A percentile compares a stretch with the other conserved stretches of the same genome.
These are phyloP conservation scores for Dinoponera quadriceps DNA, from an alignment of 1,140 invertebrate species.

Conservation along the genomic window DNA sequence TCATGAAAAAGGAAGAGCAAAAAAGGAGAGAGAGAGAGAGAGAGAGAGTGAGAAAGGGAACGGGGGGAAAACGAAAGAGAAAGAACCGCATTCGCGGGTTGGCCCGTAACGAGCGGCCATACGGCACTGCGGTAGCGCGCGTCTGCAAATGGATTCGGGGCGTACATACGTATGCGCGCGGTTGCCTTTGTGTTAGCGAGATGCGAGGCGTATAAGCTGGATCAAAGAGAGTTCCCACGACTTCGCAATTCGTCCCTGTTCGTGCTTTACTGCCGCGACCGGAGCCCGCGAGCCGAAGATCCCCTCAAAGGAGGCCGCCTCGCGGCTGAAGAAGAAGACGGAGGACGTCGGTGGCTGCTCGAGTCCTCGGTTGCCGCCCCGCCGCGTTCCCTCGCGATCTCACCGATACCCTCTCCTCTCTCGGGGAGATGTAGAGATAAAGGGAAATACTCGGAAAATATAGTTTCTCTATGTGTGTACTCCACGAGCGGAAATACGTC, in stretches of 20 bases:
- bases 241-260: conserved; percentile 53
- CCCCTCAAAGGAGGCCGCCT: conserved; percentile 57
- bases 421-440: conserved; percentile 29
- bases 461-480: conserved; percentile 55
- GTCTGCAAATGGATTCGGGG: conserved; percentile 61
- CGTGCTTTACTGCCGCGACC: conserved; percentile 44
- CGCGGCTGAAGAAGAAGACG: background rate
- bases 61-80: no score
- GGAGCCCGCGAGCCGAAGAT: conserved; percentile 28
- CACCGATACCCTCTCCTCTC: conserved; percentile 12
- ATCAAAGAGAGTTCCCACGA: conserved; percentile 53
- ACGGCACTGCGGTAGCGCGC: conserved; percentile 28
- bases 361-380: background rate
- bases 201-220: conserved; percentile 46
- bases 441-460: conserved; percentile 60
- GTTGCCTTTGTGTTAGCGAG: conserved; percentile 52
- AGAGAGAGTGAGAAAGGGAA: no score
- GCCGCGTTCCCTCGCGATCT: background rate
- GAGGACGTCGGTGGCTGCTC: conserved; percentile 1
- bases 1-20: conserved; percentile 8
- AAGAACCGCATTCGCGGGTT: background rate
- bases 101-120: conserved; percentile 14
- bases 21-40: no score
- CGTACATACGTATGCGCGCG: conserved; percentile 54
- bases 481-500: conserved; percentile 13